Conservation (phyloP, 2,113 vertebrate genomes). For the Odontesthes bonariensis region DNA sequence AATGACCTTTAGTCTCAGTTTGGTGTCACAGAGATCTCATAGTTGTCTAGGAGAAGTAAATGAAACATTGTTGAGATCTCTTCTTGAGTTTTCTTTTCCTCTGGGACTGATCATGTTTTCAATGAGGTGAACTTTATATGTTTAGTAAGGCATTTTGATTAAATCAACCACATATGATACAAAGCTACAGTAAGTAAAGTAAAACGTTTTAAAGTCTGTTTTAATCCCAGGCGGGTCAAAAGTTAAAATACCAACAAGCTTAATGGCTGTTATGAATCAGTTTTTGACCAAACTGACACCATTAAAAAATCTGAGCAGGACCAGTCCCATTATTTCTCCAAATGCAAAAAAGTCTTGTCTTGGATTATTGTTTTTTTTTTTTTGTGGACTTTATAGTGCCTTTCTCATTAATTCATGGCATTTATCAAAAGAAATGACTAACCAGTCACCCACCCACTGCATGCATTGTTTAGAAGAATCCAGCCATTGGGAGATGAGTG, state of each 20-base stretch:
- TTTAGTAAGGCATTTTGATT: not conserved
- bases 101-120: no score
- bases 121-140: no score
- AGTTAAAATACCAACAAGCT: no score
- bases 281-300: conserved; percentile 23
- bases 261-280: no score
- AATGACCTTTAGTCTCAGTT: no score
- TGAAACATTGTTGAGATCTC: no score
- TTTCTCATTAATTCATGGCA: conserved; percentile 64
- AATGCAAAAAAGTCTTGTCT: conserved; percentile 25
- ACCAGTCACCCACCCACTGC: conserved; percentile 16
- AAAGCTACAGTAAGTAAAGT: not conserved
- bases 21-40: no score
- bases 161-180: not conserved
- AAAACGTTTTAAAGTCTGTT: no score
- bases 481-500: conserved; percentile 41
- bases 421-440: conserved; percentile 47
- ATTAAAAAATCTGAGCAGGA: conserved; percentile 51
- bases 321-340: conserved; percentile 11
- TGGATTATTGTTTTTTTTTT: conserved; percentile 44
- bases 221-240: no score
- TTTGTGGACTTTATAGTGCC: conserved; percentile 25
- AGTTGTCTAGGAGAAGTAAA: no score
- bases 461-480: conserved; percentile 50
- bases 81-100: no score